These are phyloP conservation scores for Geodia barretti DNA, from an alignment of 37 sponge, comb jelly and placozoan genomes.

Conservation along the genomic window DNA sequence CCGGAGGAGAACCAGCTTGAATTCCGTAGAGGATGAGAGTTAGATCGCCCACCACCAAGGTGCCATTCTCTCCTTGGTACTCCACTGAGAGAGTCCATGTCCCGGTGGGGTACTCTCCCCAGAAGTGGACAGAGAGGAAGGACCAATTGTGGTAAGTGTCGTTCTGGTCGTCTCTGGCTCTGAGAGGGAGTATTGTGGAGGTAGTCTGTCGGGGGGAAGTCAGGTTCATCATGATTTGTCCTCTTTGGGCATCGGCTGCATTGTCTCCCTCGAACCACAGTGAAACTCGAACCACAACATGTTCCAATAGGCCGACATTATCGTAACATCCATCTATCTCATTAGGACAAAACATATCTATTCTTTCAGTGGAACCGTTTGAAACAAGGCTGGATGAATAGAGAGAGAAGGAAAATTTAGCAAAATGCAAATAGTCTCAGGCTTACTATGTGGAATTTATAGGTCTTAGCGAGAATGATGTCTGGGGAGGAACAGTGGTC, in stretches of 20 bases:
- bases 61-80: neutral
- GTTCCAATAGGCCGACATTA: neutral
- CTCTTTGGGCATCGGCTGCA: neutral
- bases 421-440: no score
- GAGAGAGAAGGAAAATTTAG: no score
- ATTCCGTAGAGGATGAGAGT: neutral
- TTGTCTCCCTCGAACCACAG: neutral
- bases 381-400: no score
- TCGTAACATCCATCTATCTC: no score
- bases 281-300: neutral
- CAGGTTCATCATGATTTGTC: neutral
- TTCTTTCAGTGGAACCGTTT: neutral
- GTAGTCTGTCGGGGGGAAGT: neutral
- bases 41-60: neutral
- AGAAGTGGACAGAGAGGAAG: neutral
- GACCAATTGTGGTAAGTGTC: neutral
- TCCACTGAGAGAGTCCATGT: neutral
- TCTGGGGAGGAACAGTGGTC: slow-evolving; percentile 65
- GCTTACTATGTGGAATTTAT: neutral
- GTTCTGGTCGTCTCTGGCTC: neutral
- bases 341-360: no score
- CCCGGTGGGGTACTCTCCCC: neutral
- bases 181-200: neutral
- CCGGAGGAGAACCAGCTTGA: no score
- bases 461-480: neutral